Conservation (phyloP, 1,140 invertebrate species). For the Tetramorium alpestre region DNA sequence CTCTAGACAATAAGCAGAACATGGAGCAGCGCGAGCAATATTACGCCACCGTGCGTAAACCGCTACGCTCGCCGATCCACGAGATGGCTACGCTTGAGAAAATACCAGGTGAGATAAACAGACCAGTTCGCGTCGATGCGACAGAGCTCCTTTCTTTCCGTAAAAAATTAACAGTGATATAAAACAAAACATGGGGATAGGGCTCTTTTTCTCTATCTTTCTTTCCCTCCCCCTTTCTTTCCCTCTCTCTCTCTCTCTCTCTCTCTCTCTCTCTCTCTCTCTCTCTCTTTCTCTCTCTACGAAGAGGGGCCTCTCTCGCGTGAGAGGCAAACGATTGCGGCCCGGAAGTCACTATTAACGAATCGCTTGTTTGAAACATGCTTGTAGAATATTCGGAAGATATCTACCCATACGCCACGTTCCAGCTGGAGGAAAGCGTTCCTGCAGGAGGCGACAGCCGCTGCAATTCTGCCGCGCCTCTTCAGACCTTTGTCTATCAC, state of each 20-base stretch:
- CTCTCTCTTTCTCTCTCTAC: neutral
- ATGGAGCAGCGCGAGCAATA: conserved; percentile 87
- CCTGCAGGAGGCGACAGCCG: conserved; percentile 94
- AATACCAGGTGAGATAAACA: conserved; percentile 84
- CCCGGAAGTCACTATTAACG: neutral
- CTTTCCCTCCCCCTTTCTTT: neutral
- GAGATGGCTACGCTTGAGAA: conserved; percentile 85
- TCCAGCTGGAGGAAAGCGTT: conserved; percentile 92
- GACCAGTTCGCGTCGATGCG: neutral
- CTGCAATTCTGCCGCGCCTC: conserved; percentile 94
- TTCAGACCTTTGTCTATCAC: conserved; percentile 96
- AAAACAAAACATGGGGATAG: neutral
- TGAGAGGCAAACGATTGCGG: neutral
- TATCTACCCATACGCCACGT: conserved; percentile 96
- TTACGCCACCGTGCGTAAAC: conserved; percentile 87
- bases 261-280: neutral
- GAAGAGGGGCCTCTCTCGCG: neutral
- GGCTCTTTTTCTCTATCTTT: neutral
- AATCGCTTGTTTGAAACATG: conserved; percentile 33
- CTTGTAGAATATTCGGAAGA: conserved; percentile 95
- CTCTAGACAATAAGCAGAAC: conserved; percentile 87
- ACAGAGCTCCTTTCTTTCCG: neutral
- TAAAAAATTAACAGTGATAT: neutral
- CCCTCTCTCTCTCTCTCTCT: neutral
- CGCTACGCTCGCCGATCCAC: conserved; percentile 85